Base-by-base conservation (phyloP, 2,888 invertebrate genomes). In the Epinotia bilunana region DNA sequence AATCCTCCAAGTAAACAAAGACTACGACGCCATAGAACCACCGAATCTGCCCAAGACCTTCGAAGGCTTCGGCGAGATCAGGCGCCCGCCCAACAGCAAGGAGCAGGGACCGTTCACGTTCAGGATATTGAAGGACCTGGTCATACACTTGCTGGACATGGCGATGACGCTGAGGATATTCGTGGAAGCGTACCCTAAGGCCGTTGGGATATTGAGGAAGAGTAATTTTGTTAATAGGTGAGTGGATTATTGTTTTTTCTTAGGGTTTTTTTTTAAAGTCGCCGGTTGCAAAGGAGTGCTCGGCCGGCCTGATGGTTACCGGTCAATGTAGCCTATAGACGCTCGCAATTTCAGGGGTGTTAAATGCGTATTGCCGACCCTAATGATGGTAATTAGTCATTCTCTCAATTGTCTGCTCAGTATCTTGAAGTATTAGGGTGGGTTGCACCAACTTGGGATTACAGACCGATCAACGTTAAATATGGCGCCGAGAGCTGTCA, bases 71-170 rank as follows among this genome's bases (percentile, higher is more conserved):
- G 79, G 88, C 0, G 92, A 93, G 73, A 91, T 94, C 76, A 83
- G 86, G 58, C 80, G 94, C 70, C 90, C 91, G 1, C 77, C 88
- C 20, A 81, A 82, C 72, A 83, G 76, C 16, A 89, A 88, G 77
- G 77, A 68, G 3, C 83, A 81, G 0, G 91, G 91, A 20, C 87
- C 89, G 74, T 84, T 95, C 61, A 93, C 92, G 0, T 86, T 94
- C 49, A 86, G 88, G 2, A 86, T 91, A 0, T 89, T 97, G n/a
- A 94, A 95, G 78, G 97, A 97, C 84, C 85, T 97, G 49, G 93
- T 96, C 0, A 85, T 96, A 58, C 96, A 96, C 81, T 86, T 97
- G 55, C 84, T 97, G 73, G 98, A 98, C 83, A 95, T 95, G 16
- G 94, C 96, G 0, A 95, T 95, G 82, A 97, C 97, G 0, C 82